Base-by-base conservation (phyloP, 2,888 invertebrate genomes). In the Lobophora halterata region DNA sequence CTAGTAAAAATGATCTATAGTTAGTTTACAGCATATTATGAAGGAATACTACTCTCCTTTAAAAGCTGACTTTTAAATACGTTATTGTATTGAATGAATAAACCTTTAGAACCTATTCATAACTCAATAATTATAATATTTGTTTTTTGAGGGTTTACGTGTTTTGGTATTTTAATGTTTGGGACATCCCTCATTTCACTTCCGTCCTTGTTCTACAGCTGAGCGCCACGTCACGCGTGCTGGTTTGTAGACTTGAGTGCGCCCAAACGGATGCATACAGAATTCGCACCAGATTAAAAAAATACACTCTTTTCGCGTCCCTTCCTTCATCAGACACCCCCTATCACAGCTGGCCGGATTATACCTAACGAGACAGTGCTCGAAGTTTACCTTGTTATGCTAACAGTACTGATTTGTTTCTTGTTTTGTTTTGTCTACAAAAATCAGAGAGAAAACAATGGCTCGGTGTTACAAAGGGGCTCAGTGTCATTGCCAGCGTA, bases 161-260 rank as follows among this genome's bases (percentile, higher is more conserved):
- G n/a, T n/a, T n/a, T n/a, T n/a, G n/a, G n/a, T n/a, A n/a, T n/a
- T n/a, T n/a, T n/a, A n/a, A n/a, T n/a, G n/a, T n/a, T n/a, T n/a
- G n/a, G n/a, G 53, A 32, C 48, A 50, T 32, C 53, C 53, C 50
- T 50, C 32, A 21, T 14, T 41, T 49, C 33, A 52, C 55, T 67
- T 65, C 61, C 55, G 66, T 68, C 71, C 74, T 77, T 73, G 71
- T 64, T 65, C 67, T 63, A 64, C 54, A 64, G 61, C 51, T 50
- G 45, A 50, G 58, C 54, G 64, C 68, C 73, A 76, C 49, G 52
- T 79, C 71, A 76, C 74, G 78, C 75, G 65, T 71, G 63, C 71
- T 76, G 74, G 69, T 74, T 78, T 77, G 74, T 73, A 71, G 48
- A 73, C 75, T 73, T 58, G 73, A 77, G 74, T 77, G 78, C 78